Evolutionary conservation across 2,888 invertebrate species (phyloP), one percentile per base, ranked within the genome.

Genomic region (Spodoptera picta): DNA sequence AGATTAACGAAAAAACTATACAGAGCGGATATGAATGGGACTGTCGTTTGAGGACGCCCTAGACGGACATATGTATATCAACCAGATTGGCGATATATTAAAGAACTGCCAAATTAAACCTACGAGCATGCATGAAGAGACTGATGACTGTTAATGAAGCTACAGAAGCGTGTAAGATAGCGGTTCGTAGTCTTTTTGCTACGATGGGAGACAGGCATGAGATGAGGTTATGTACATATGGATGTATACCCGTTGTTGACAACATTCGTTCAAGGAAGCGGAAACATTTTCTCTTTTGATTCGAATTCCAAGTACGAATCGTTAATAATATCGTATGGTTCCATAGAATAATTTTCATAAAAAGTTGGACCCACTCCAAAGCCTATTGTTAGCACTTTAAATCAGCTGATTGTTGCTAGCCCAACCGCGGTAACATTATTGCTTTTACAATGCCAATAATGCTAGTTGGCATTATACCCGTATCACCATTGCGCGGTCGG

Each of bases 391-490:
- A 56, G 53, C 4, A 24, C 24, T 73, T 71, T 58, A 69, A 77
- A 78, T 77, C 74, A 79, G 76, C 70, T 79, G 74, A 73, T 79
- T 65, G 83, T 83, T 81, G 78, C 80, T 81, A 81, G 49, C 72
- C 65, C 62, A 74, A 77, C 73, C 78, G 60, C 57, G 68, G 63
- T 59, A 46, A 49, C 14, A 44, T 58, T 49, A 60, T 47, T 62
- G 52, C 55, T 12, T 52, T 24, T 47, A 71, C 73, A 69, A 73
- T 86, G 87, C 87, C 88, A 88, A 85, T 84, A 73, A 78, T 79
- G 73, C 75, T 75, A 83, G 83, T 91, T 90, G 91, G 88, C 89
- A 88, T 79, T 79, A 82, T 51, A 75, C 75, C 73, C 75, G 79
- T 79, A 62, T 65, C 60, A 31, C 52, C 41, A 71, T 79, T 83